These are phyloP conservation scores for Nothoprocta perdicaria DNA, from an alignment of 2,113 vertebrate genomes.

Conservation along the genomic window DNA sequence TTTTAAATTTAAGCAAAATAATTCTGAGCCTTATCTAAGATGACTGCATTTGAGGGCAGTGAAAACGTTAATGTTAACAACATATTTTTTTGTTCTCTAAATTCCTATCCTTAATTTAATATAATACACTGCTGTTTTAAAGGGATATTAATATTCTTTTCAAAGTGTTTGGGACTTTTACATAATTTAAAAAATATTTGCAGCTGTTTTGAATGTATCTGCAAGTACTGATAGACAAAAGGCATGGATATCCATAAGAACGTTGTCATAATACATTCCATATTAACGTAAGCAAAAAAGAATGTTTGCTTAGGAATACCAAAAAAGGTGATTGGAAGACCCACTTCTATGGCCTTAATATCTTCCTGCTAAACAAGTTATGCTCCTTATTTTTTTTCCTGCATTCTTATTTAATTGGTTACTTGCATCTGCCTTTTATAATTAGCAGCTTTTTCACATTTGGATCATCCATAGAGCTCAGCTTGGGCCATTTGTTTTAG, in stretches of 20 bases:
- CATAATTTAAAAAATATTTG: conserved; percentile 79
- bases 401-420: conserved; percentile 62
- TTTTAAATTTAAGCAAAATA: conserved; percentile 47
- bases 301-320: conserved; percentile 71
- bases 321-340: conserved; percentile 71
- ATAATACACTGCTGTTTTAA: conserved; percentile 61
- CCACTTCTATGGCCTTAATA: conserved; percentile 35
- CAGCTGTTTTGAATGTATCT: conserved; percentile 77
- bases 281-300: conserved; percentile 75
- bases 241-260: conserved; percentile 68
- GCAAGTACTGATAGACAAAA: conserved; percentile 74
- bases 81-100: conserved; percentile 57
- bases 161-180: conserved; percentile 74
- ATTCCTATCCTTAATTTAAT: conserved; percentile 70
- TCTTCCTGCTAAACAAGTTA: conserved; percentile 62
- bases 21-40: conserved; percentile 38
- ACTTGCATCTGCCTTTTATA: conserved; percentile 62
- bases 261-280: conserved; percentile 77
- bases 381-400: not conserved
- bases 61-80: conserved; percentile 52
- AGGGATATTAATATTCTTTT: conserved; percentile 74
- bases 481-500: conserved; percentile 64
- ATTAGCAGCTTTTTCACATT: conserved; percentile 65
- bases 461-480: conserved; percentile 49
- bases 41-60: not conserved